Conservation (phyloP, 2,888 invertebrate species). For the Drosophila tripunctata region DNA sequence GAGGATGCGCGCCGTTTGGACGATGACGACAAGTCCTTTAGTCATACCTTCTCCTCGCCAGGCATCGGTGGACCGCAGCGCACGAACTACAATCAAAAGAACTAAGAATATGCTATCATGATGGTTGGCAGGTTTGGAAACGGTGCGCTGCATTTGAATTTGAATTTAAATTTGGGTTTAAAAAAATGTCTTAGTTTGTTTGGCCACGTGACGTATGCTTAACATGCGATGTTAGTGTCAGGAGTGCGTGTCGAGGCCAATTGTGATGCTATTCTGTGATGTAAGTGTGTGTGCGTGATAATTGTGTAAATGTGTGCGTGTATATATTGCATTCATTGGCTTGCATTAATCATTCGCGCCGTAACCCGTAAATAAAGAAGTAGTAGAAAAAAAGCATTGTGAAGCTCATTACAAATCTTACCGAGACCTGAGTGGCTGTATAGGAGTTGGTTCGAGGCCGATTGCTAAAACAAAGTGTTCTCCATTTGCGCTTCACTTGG, state of each 20-base stretch:
- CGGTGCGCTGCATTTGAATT: slow-evolving; percentile 61
- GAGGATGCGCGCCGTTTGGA: slow-evolving; percentile 81
- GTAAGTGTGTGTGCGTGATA: slow-evolving; percentile 18
- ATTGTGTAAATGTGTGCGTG: slow-evolving; percentile 1
- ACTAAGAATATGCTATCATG: slow-evolving; percentile 83
- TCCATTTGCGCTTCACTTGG: slow-evolving; percentile 93
- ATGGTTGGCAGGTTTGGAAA: slow-evolving; percentile 74
- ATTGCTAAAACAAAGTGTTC: slow-evolving; percentile 87
- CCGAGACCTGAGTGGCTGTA: slow-evolving; percentile 94
- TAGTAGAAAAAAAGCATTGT: slow-evolving; percentile 65
- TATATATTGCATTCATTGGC: slow-evolving; percentile 41
- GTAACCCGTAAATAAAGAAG: slow-evolving; percentile 41
- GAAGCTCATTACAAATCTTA: slow-evolving; percentile 86
- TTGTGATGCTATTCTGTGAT: slow-evolving; percentile 6
- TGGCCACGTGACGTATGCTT: slow-evolving; percentile 23
- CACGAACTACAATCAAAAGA: slow-evolving; percentile 89
- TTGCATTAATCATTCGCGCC: slow-evolving; percentile 64
- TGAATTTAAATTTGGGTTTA: not conserved
- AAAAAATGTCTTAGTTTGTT: slow-evolving; percentile 8
- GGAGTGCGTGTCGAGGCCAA: slow-evolving; percentile 21
- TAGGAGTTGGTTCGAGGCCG: slow-evolving; percentile 92
- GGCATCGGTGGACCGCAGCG: slow-evolving; percentile 89
- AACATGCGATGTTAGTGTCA: slow-evolving; percentile 37
- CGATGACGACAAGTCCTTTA: slow-evolving; percentile 85
- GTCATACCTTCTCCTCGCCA: slow-evolving; percentile 93